Evolutionary conservation across 2,113 vertebrate species (phyloP), one percentile per base, ranked within the genome.

Genomic region (Grammomys surdaster): DNA sequence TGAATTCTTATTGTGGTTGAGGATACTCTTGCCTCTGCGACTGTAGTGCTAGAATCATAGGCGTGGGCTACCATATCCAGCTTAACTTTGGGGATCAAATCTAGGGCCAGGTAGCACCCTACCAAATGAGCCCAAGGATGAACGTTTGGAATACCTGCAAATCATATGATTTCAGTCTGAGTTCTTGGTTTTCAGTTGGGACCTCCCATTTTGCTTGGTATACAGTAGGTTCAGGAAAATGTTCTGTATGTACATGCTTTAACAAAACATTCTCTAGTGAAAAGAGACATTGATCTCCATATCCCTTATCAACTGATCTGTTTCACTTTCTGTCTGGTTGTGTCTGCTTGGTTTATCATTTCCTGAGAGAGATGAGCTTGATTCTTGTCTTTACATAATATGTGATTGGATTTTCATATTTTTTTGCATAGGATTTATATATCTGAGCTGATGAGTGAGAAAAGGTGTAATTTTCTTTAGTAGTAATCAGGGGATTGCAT

Each of bases 331-430:
- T 48, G 70, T 60, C 26, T 70, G 9, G 43, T 93, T 5, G 10
- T n/a, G 4, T 67, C 70, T 88, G 11, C 48, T 97, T 60, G 26
- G 67, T 69, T 80, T 90, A 26, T 90, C 56, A 22, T 80, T 93
- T 93, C 17, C 65, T 28, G 72, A 78, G 54, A 54, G 11, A 51
- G 26, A 69, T 88, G 54, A 67, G 48, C 26, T 26, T 48, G 40
- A 7, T 40, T 90, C 22, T n/a, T 3, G n/a, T 54, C 63, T 77
- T 87, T 69, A 31, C 1, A 43, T 17, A 76, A 31, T 16, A 36
- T 67, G 33, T 60, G 10, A 40, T 84, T 95, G 48, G 26, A 1
- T 85, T 88, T 89, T 73, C 4, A 40, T 67, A 33, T 40, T 65
- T 65, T 48, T 73, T 28, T 90, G 36, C 31, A 94, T 89, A 90